Evolutionary conservation across 1,140 invertebrate species (phyloP), one percentile per base, ranked within the genome.

Genomic region (Lepidurus packardi): DNA sequence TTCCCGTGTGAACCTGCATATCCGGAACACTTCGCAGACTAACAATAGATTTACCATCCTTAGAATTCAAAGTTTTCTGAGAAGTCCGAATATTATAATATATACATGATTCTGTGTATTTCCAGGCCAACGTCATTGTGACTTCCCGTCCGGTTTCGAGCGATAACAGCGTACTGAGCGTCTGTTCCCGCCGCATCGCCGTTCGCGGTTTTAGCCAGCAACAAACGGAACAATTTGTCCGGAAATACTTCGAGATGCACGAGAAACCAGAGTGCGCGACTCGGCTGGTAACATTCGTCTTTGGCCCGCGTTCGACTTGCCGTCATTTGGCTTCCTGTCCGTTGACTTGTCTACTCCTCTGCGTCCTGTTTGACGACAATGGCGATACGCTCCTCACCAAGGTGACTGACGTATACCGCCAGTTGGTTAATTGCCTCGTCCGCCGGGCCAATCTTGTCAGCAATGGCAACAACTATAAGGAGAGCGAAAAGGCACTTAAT

Each of bases 331-430:
- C 82, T 4, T 76, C 81, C 21, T 80, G 82, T 16, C 82, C 82
- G 0, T 75, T 83, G 43, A 81, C 82, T 21, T 83, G 82, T 42
- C 80, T 82, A 74, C 78, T 82, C 47, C 77, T 83, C 2, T 83
- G 82, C 43, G 82, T 83, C 79, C 45, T 83, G 43, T 82, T 82
- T 25, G 81, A 82, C 25, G 80, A 81, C 11, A 80, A 80, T 16
- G 80, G 78, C 34, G 73, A 79, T 8, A 74, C 74, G 10, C 73
- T 81, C n/a, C 76, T 79, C 10, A 47, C 7, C 11, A 77, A 73
- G 24, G 53, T 80, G 65, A 80, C 80, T 21, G 77, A 80, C 21
- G 47, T 81, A 13, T 80, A 81, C 80, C 34, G 43, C 44, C 13
- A 43, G 8, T 43, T 81, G 42, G 45, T 81, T 25, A 53, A 78